These are phyloP conservation scores for Oegoconia quadripuncta DNA, from an alignment of 2,888 invertebrate genomes.

Conservation along the genomic window DNA sequence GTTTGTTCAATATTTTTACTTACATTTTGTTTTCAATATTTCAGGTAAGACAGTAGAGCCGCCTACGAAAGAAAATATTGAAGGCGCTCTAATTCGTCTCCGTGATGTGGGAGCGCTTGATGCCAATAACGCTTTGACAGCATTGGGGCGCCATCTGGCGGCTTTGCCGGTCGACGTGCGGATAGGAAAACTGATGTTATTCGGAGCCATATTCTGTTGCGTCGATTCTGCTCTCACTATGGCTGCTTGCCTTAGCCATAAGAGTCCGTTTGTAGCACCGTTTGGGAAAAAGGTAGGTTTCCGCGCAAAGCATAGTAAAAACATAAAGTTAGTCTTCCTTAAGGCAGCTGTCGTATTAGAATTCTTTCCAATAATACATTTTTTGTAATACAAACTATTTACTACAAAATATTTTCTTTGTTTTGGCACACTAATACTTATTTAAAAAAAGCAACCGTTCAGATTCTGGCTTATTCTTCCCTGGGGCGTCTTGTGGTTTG, in stretches of 20 bases:
- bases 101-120: slow-evolving; percentile 91
- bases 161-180: slow-evolving; percentile 94
- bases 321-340: slow-evolving; percentile 62
- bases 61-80: slow-evolving; percentile 82
- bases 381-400: no score
- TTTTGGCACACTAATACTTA: no score
- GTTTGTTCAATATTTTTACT: background rate
- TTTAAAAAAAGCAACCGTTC: no score
- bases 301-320: background rate
- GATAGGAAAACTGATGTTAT: slow-evolving; percentile 95
- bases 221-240: slow-evolving; percentile 95
- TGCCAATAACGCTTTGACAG: slow-evolving; percentile 85
- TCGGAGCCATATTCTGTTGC: slow-evolving; percentile 95
- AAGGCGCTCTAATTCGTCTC: slow-evolving; percentile 83
- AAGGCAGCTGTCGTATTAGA: no score
- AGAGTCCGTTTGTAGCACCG: slow-evolving; percentile 87
- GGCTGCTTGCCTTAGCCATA: slow-evolving; percentile 89
- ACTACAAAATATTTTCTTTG: no score
- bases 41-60: slow-evolving; percentile 86
- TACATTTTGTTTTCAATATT: background rate
- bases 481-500: no score
- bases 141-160: slow-evolving; percentile 92
- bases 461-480: no score
- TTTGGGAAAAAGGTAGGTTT: slow-evolving; percentile 81
- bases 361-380: no score